A percentile compares a stretch with the other conserved stretches of the same genome.
Evolutionary conservation across 2,113 vertebrate species (phyloP).

Genomic region (Lepisosteus oculatus): DNA sequence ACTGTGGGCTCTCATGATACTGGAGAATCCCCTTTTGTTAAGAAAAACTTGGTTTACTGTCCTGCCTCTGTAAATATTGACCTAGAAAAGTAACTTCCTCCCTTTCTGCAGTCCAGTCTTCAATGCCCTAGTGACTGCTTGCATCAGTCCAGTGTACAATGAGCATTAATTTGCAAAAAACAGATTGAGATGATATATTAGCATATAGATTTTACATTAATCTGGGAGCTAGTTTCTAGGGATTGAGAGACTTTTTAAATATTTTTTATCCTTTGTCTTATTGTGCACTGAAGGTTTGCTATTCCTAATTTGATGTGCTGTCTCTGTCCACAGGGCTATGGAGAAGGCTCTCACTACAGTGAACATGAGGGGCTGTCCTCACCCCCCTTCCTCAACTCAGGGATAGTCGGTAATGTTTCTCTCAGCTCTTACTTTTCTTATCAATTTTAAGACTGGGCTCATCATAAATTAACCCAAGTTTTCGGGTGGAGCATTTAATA

Average conservation of each 20-base stretch:
- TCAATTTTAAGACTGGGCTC: too few species aligned
- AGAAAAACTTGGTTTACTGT: too few species aligned
- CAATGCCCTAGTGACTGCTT: not conserved
- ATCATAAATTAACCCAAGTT: too few species aligned
- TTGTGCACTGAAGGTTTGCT: not conserved
- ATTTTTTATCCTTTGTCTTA: not conserved
- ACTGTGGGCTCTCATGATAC: too few species aligned
- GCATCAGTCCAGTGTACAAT: not conserved
- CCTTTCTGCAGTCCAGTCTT: too few species aligned
- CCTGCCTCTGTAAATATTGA: too few species aligned
- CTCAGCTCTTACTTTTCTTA: not conserved
- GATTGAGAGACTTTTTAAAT: too few species aligned
- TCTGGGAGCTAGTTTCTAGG: too few species aligned
- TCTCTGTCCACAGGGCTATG: constrained; percentile 70
- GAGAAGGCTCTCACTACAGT: constrained; percentile 79
- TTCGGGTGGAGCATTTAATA: too few species aligned
- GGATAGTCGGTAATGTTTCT: constrained; percentile 78
- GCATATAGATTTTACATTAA: too few species aligned
- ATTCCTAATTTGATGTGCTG: not conserved
- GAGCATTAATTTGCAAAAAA: not conserved
- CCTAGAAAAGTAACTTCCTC: too few species aligned
- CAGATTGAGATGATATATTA: not conserved
- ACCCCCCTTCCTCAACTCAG: constrained; percentile 83
- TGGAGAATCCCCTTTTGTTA: too few species aligned
- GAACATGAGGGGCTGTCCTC: constrained; percentile 84